These are phyloP conservation scores for Neotoxoptera formosana DNA, from an alignment of 1,140 invertebrate genomes.

Conservation along the genomic window DNA sequence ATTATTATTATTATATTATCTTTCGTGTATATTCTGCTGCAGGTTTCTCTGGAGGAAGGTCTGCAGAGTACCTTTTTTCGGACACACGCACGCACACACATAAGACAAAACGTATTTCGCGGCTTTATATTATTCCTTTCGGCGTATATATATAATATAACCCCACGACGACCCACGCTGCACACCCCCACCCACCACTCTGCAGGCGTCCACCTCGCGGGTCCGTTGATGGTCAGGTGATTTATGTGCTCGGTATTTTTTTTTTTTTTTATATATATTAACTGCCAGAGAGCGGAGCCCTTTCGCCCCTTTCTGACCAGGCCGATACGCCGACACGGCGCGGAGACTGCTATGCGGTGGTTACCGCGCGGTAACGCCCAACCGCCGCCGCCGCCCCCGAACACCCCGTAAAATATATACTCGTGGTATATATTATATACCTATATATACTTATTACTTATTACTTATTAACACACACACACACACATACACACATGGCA, in stretches of 20 bases:
- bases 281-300: constrained; percentile 1
- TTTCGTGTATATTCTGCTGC: neutral
- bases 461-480: neutral
- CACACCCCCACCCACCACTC: too few relatives aligned
- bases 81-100: neutral
- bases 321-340: neutral
- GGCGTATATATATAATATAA: too few relatives aligned
- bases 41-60: neutral
- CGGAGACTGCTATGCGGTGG: neutral
- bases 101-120: constrained; percentile 35
- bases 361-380: constrained; percentile 32
- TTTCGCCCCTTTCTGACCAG: constrained; percentile 25
- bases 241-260: constrained; percentile 49
- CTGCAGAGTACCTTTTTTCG: constrained; percentile 30
- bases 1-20: constrained; percentile 20
- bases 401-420: neutral
- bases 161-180: neutral
- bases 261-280: neutral
- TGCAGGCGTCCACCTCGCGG: neutral
- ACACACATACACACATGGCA: too few relatives aligned
- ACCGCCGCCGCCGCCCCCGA: neutral
- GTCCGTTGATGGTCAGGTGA: constrained; percentile 49
- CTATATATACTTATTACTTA: neutral
- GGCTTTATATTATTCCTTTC: constrained; percentile 15
- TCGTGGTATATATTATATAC: neutral